Evolutionary conservation across 2,797 vertebrate species (phyloP), one percentile per base, ranked within the genome.

Genomic region (Tympanoctomys barrerae): DNA sequence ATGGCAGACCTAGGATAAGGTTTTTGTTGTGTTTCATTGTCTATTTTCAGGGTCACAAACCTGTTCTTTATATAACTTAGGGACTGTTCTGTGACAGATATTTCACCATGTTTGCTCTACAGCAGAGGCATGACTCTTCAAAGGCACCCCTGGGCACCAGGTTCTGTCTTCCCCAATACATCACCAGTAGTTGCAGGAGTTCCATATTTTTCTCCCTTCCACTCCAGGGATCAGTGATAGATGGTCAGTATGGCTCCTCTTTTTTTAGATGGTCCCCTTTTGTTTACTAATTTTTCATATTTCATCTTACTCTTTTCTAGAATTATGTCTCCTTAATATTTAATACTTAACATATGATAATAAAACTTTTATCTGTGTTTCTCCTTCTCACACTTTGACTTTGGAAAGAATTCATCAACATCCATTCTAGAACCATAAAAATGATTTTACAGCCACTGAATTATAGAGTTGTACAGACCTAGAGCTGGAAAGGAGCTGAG

Each of bases 71-170:
- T 42, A 13, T 95, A 95, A 97, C 94, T 95, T 94, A 96, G 95
- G 87, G 89, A 84, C 92, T 96, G 84, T 96, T 97, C 78, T 31
- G 94, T 97, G 92, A 94, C 87, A 91, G 71, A 64, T 91, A 89
- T 93, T 95, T 97, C 93, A 96, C 78, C 93, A 28, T 94, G 89
- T 96, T 96, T 96, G 92, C 95, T 95, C 84, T 68, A 71, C 7
- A 90, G 85, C 94, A 97, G 96, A 97, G 94, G 87, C 83, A 77
- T 94, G 91, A 86, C 73, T 96, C 81, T 75, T 89, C 96, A 92
- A 96, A 97, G 95, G 49, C 91, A 59, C 96, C 96, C 94, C 39
- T 75, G 95, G 96, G 97, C 94, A 95, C 95, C 81, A 96, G 95
- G 94, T 39, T 73, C 84, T 95, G 77, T 92, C 94, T 95, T 95